phyloP scores from a whole-genome alignment of 2,797 vertebrate species.

The Rhinophrynus dorsalis region DNA sequence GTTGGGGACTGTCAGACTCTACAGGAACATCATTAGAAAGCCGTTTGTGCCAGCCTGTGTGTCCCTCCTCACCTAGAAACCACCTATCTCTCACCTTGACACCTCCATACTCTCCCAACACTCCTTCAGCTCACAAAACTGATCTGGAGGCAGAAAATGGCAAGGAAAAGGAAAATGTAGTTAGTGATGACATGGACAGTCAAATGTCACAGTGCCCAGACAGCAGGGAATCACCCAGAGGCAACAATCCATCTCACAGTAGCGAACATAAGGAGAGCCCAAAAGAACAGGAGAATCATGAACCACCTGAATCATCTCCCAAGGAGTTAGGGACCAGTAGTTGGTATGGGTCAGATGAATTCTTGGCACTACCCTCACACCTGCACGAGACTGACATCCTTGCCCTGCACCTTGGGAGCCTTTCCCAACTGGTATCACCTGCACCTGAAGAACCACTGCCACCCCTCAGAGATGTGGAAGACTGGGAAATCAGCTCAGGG shows the following conservation, averaged over 20 bases:
- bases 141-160: background rate
- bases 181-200: background rate
- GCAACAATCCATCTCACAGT: background rate
- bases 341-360: slow-evolving; percentile 96
- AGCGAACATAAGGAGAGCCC: slow-evolving; percentile 10
- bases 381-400: slow-evolving; percentile 90
- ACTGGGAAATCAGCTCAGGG: slow-evolving; percentile 92
- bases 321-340: slow-evolving; percentile 63
- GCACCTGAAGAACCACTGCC: slow-evolving; percentile 64
- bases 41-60: background rate
- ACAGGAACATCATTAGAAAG: background rate
- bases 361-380: slow-evolving; percentile 90
- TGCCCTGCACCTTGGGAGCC: slow-evolving; percentile 85
- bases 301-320: slow-evolving; percentile 18
- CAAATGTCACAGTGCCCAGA: background rate
- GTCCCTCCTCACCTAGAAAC: slow-evolving; percentile 6
- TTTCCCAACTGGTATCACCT: slow-evolving; percentile 76
- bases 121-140: background rate
- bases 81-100: slow-evolving; percentile 25
- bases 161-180: background rate
- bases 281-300: slow-evolving; percentile 1
- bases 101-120: slow-evolving; percentile 2
- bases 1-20: background rate
- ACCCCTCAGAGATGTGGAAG: slow-evolving; percentile 81
- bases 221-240: background rate